Conservation (phyloP, 2,797 vertebrate species). For the Catamblyrhynchus diadema region DNA sequence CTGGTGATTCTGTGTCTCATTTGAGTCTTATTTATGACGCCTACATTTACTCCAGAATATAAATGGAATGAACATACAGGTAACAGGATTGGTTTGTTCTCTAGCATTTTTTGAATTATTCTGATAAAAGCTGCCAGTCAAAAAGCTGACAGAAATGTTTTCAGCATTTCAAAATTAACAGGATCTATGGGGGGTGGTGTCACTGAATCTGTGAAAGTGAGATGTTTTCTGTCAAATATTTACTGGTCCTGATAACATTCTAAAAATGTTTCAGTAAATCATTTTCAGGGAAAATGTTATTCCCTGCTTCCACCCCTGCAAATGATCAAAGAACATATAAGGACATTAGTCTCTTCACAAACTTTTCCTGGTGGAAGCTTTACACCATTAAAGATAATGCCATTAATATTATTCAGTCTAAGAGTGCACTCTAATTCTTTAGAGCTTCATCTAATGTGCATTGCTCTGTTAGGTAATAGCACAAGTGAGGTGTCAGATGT, state of each 20-base stretch:
- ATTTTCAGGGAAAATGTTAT: background rate
- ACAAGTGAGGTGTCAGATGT: background rate
- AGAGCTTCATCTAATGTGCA: background rate
- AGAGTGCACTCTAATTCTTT: background rate
- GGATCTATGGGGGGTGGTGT: background rate
- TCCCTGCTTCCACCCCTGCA: background rate
- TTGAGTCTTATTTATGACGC: constrained; percentile 33
- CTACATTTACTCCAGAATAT: constrained; percentile 44
- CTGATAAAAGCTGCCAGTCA: constrained; percentile 38
- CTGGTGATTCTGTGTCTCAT: constrained; percentile 32
- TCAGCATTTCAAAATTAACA: background rate
- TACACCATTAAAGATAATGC: background rate
- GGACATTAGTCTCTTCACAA: background rate
- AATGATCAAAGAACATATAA: background rate
- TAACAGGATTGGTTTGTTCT: background rate
- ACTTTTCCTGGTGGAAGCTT: background rate
- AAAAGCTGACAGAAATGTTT: constrained; percentile 29
- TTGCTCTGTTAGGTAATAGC: background rate
- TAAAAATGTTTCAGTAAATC: background rate
- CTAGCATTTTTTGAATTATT: constrained; percentile 55
- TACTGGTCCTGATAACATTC: background rate
- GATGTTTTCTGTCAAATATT: background rate
- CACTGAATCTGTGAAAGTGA: background rate
- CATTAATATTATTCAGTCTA: background rate
- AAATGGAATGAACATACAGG: constrained; percentile 20